Evolutionary conservation across 2,113 vertebrate species (phyloP).

Genomic region (Hippocampus zosterae): DNA sequence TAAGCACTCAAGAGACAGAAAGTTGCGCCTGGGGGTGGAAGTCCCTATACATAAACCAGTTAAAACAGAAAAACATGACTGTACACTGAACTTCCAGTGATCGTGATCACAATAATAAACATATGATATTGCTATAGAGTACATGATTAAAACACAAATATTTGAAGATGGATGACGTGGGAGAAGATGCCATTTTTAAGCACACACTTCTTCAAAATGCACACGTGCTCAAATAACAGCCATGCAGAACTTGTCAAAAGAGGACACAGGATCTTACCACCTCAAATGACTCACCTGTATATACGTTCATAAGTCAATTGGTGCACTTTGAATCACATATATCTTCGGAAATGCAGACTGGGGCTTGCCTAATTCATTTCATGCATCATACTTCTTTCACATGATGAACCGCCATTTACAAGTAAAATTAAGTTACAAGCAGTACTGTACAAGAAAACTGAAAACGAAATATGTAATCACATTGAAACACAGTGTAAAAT

Average conservation of each 20-base stretch:
- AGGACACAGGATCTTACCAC: constrained; percentile 12
- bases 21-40: not conserved
- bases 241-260: constrained; percentile 16
- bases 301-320: not conserved
- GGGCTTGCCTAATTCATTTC: too few relatives aligned
- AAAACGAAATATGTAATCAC: too few relatives aligned
- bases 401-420: too few relatives aligned
- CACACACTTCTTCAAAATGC: not conserved
- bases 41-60: constrained; percentile 1
- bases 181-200: not conserved
- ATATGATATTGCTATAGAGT: constrained; percentile 3
- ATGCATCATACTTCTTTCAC: too few relatives aligned
- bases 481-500: too few relatives aligned
- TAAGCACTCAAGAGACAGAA: not conserved
- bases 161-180: constrained; percentile 5
- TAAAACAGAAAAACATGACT: constrained; percentile 31
- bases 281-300: not conserved
- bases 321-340: not conserved
- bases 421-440: too few relatives aligned
- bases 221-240: not conserved
- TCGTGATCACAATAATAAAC: constrained; percentile 10
- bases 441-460: too few relatives aligned
- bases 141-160: constrained; percentile 1
- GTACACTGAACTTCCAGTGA: constrained; percentile 14
- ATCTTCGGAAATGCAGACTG: not conserved